Percentiles rank a stretch among this genome's conserved stretches.
These are phyloP conservation scores for Champsocephalus gunnari DNA, from an alignment of 2,797 vertebrate genomes.

Conservation along the genomic window DNA sequence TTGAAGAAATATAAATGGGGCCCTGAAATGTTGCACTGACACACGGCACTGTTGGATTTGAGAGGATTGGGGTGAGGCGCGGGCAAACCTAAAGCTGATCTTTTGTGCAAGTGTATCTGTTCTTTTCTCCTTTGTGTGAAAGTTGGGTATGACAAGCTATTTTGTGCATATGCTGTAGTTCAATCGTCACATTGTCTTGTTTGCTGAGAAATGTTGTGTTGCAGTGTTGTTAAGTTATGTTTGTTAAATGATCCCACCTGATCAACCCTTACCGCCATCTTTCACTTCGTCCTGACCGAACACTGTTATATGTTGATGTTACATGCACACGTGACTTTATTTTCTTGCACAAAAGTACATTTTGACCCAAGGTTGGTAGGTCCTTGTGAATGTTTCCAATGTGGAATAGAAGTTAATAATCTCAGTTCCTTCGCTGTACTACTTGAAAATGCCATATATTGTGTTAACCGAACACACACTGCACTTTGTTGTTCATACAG, in stretches of 20 bases:
- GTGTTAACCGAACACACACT: slow-evolving; percentile 35
- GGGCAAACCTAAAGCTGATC: slow-evolving; percentile 17
- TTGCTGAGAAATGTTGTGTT: slow-evolving; percentile 28
- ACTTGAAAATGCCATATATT: slow-evolving; percentile 43
- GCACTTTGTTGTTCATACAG: slow-evolving; percentile 65
- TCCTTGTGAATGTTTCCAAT: slow-evolving; percentile 35
- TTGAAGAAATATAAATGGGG: slow-evolving; percentile 12
- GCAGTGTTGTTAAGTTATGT: slow-evolving; percentile 33
- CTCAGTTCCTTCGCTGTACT: slow-evolving; percentile 42
- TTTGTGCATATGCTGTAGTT: slow-evolving; percentile 14
- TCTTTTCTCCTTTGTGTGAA: slow-evolving; percentile 14
- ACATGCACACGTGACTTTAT: background rate
- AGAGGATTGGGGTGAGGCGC: slow-evolving; percentile 29
- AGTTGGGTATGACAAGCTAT: slow-evolving; percentile 17
- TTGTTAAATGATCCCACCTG: background rate
- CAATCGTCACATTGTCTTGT: slow-evolving; percentile 32
- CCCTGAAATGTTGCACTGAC: slow-evolving; percentile 61
- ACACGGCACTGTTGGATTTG: slow-evolving; percentile 38
- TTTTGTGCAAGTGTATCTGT: slow-evolving; percentile 33
- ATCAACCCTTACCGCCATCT: slow-evolving; percentile 9
- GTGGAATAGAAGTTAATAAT: slow-evolving; percentile 29
- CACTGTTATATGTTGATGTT: background rate
- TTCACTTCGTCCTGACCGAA: slow-evolving; percentile 11
- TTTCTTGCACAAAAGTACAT: slow-evolving; percentile 41
- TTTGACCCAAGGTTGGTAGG: slow-evolving; percentile 29